Base-by-base conservation (phyloP, 2,888 invertebrate species). In the Lymantria dispar region DNA sequence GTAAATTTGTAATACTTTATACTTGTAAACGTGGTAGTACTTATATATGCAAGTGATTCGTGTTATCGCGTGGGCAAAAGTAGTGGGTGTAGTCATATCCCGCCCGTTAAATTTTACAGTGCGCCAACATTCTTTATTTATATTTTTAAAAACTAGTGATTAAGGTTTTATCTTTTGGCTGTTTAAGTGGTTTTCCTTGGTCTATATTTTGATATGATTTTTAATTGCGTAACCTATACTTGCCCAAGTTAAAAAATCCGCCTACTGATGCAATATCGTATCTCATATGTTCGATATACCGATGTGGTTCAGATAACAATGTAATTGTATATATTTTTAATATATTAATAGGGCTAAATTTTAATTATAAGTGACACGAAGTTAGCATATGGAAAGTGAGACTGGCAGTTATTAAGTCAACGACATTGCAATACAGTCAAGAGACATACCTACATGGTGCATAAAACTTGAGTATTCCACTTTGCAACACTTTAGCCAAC, bases 61-160 rank as follows among this genome's bases (percentile, higher is more conserved):
- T 60, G 56, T 61, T 58, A 52, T 43, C 44, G 60, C 60, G 69
- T 68, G 62, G 68, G 68, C 48, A 54, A 15, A 38, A 22, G 29
- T 14, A 38, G 69, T 68, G 64, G 68, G 68, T 58, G 70, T 60
- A 43, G 50, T 52, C 52, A 55, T 56, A 67, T 62, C 58, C 58
- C 58, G 54, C 48, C 54, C 50, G 47, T 57, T 56, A 53, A 52
- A 47, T 54, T 29, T 57, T 54, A 54, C 41, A 47, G 52, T 56
- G 48, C 49, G 49, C 52, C 54, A 51, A 43, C 48, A 52, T 61
- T 56, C n/a, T 48, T 31, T 48, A 55, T 56, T 50, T 50, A 42
- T 31, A 38, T 60, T 45, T 22, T 22, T 22, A 22, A 22, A 22
- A 22, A 22, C 22, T 22, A 22, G 47, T 47, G 9, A 22, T 3